Evolutionary conservation across 1,140 invertebrate species (phyloP), one percentile per base, ranked within the genome.

Genomic region (Babylonia areolata): DNA sequence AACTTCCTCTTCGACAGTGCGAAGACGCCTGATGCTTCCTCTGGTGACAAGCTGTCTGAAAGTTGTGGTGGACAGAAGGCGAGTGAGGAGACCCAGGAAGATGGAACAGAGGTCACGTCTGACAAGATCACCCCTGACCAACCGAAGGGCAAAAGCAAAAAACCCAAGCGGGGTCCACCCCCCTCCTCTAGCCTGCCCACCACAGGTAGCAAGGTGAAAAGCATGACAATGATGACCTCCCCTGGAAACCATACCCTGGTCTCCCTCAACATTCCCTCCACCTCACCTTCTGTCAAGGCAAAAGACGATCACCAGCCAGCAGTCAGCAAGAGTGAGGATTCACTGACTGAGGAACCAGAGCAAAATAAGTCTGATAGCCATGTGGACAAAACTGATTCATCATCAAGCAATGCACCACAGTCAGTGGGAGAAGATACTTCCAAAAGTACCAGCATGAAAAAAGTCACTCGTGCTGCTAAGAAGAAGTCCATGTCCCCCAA

Each of bases 211-310:
- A 84, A 46, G 33, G 40, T 84, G 35, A 84, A 84, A 39, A 84
- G 82, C 40, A 84, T 84, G 82, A 73, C 35, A 23, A 46, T 84
- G 82, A 84, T 84, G 82, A 84, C 69, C 12, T 58, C 82, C 23
- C 82, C 82, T n/a, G 82, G 82, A 28, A 23, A 73, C 12, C 64
- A 69, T 40, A 84, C 82, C 0, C 28, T 73, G 39, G 54, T 84
- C n/a, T 84, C 82, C 9, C 82, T 84, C 5, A 58, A n/a, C 58
- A 20, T 83, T 6, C 33, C 64, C 23, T 82, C 81, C 37, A 39
- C 75, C 17, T 17, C 35, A 17, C 3, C 37, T 42, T 17, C 75
- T 6, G 37, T 40, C 37, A 2, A 40, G 33, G 28, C 31, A 35
- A 73, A 11, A 73, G 75, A 37, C 2, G 5, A 28, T 37, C 11